Percentiles rank a stretch among this genome's conserved stretches.
Conservation (phyloP, 1,140 invertebrate species). For the Sarcophaga bullata region DNA sequence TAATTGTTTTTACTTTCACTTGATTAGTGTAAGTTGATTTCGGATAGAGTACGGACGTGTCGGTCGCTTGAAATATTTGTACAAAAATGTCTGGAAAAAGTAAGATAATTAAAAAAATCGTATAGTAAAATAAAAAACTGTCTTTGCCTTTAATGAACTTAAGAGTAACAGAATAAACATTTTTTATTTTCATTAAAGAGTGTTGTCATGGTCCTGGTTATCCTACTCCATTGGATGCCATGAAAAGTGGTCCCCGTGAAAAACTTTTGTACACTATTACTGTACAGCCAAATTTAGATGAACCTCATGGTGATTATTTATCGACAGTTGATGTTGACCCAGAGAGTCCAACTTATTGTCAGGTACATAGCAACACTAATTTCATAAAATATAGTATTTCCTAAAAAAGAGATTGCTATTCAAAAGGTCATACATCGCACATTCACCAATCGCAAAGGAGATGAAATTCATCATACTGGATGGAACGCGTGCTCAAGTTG, state of each 20-base stretch:
- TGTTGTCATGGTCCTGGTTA: slow-evolving; percentile 78
- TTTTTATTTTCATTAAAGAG: slow-evolving; percentile 46
- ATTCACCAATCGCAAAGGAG: slow-evolving; percentile 78
- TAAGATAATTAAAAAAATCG: background rate
- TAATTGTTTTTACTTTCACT: background rate
- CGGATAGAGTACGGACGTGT: background rate
- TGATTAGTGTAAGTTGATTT: background rate
- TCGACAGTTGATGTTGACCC: slow-evolving; percentile 93
- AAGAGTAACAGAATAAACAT: background rate
- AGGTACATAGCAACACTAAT: slow-evolving; percentile 70
- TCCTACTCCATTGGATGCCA: slow-evolving; percentile 81
- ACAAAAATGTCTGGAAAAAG: slow-evolving; percentile 19
- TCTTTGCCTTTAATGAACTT: background rate
- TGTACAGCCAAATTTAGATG: slow-evolving; percentile 75
- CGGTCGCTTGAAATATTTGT: background rate
- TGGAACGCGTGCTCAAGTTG: slow-evolving; percentile 98
- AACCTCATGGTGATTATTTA: slow-evolving; percentile 83
- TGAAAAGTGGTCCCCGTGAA: slow-evolving; percentile 82
- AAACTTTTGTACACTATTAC: slow-evolving; percentile 89
- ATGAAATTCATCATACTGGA: slow-evolving; percentile 95
- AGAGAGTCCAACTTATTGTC: slow-evolving; percentile 82
- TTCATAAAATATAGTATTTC: slow-evolving; percentile 29
- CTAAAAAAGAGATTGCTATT: background rate
- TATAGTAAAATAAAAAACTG: background rate
- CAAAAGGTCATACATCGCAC: slow-evolving; percentile 87